These are phyloP conservation scores for Phenganax subtilis DNA, from an alignment of 92 coral and sea anemone genomes.

Conservation along the genomic window DNA sequence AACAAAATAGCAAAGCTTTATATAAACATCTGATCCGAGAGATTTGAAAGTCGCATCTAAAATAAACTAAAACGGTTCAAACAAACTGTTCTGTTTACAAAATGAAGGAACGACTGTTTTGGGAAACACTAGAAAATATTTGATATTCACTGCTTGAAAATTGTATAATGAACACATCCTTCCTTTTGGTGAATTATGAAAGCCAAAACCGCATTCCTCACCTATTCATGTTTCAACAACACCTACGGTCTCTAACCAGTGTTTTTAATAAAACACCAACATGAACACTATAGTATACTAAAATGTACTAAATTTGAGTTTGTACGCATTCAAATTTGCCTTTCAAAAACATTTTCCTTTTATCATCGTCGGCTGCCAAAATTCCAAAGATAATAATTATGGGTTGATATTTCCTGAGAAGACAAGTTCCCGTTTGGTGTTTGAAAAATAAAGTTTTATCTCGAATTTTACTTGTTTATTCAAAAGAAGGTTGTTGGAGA, in stretches of 20 bases:
- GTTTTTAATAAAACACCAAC: neutral
- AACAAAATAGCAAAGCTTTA: neutral
- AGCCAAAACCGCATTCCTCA: conserved; percentile 1
- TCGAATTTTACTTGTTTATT: no score
- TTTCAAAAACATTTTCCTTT: neutral
- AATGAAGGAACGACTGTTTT: neutral
- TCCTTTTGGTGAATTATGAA: neutral
- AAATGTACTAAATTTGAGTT: neutral
- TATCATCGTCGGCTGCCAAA: no score
- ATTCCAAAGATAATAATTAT: no score
- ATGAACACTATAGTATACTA: conserved; percentile 1
- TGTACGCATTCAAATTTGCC: no score
- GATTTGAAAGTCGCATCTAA: neutral
- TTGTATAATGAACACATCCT: neutral
- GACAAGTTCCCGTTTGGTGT: no score
- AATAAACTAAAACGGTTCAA: neutral
- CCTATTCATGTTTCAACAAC: neutral
- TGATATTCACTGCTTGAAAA: neutral
- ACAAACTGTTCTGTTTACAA: neutral
- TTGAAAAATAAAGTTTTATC: no score
- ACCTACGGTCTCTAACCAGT: neutral
- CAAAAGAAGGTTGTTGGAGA: no score
- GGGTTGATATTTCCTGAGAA: no score
- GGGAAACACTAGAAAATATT: neutral
- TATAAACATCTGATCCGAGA: conserved; percentile 10